phyloP scores from a whole-genome alignment of 1,140 invertebrate genomes.

The Orussus abietinus region DNA sequence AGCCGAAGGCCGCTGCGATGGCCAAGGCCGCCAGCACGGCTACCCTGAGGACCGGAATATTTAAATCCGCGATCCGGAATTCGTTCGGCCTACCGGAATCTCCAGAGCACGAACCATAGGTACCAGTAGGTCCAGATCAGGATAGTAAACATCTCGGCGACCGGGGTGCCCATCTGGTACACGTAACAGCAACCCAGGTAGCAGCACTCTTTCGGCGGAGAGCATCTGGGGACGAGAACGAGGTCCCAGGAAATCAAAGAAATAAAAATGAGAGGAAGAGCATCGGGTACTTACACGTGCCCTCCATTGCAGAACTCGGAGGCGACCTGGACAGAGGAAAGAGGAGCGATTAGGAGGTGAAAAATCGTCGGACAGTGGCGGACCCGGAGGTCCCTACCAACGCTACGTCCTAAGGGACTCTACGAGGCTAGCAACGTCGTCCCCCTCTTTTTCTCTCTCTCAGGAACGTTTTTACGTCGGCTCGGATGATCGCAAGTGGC shows the following conservation, averaged over 20 bases:
- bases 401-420: too few species aligned
- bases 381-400: too few species aligned
- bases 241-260: constrained; percentile 11
- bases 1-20: constrained; percentile 61
- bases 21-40: constrained; percentile 57
- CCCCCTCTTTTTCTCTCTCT: too few species aligned
- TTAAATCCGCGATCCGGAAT: constrained; percentile 3
- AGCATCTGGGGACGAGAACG: constrained; percentile 50
- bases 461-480: too few species aligned
- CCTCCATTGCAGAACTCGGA: constrained; percentile 45
- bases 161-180: constrained; percentile 49
- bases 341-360: constrained; percentile 15
- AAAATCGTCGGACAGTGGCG: constrained; percentile 20
- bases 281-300: constrained; percentile 48
- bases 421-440: too few species aligned
- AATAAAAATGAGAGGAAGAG: too few species aligned
- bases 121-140: constrained; percentile 51
- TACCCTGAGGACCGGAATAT: constrained; percentile 54
- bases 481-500: constrained; percentile 13
- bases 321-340: constrained; percentile 37
- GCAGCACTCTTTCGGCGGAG: constrained; percentile 69
- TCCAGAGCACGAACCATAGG: constrained; percentile 37
- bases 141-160: constrained; percentile 49
- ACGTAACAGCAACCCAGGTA: constrained; percentile 67
- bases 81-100: background rate